Evolutionary conservation across 2,113 vertebrate species (phyloP), one percentile per base, ranked within the genome.

Genomic region (Romanogobio albipinnatus): DNA sequence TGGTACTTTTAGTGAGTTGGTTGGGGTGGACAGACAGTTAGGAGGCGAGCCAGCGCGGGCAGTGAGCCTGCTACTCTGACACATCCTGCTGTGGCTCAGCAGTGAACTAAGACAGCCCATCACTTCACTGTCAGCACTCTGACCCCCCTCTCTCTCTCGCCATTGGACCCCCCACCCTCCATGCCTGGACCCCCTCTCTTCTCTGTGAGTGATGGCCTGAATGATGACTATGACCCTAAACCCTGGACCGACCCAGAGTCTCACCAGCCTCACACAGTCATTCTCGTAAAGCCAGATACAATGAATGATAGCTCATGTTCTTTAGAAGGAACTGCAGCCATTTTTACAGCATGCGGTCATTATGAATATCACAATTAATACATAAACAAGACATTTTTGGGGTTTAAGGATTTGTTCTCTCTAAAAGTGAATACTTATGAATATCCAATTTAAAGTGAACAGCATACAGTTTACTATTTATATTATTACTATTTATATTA

Each of bases 91-190:
- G 96, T 89, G 96, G 94, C 95, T 92, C 95, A 90, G 90, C 90
- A 85, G 95, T 92, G 89, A 93, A 91, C 95, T 95, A 95, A 94
- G 96, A 96, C 95, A 94, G 94, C 94, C 94, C 96, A 96, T 96
- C 96, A 96, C 92, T 94, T 95, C 93, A 93, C 94, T 96, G 96
- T 97, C 96, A 96, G 95, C 95, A 95, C 94, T 92, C 91, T 95
- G 95, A 94, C 93, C 92, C 89, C 76, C 93, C 93, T 8, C 53
- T 70, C 62, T 77, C 83, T 94, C 94, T 58, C 93, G 91, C 95
- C 94, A 39, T 39, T 39, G 61, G 84, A 82, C 82, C 62, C 43
- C 73, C 74, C 74, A 61, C 70, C 71, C 66, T 84, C 91, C 91
- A 94, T 92, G 93, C 92, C 92, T 91, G 93, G 73, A 94, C 93